A percentile compares a stretch with the other conserved stretches of the same genome.
These are phyloP conservation scores for Vombatus ursinus DNA, from an alignment of 2,113 vertebrate species.

Conservation along the genomic window DNA sequence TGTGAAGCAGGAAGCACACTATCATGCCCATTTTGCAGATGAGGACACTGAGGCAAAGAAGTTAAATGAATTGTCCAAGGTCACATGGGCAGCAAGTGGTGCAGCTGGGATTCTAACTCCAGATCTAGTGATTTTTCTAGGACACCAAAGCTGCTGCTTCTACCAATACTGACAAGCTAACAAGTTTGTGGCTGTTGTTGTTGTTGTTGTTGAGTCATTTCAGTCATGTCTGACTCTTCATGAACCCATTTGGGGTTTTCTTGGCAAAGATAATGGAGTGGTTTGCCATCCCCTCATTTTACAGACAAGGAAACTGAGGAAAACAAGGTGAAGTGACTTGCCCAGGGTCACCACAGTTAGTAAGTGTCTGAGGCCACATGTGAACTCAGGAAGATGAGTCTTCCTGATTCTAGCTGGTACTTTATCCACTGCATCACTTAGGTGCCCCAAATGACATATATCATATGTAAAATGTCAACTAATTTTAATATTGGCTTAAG, in stretches of 20 bases:
- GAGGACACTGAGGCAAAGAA: background rate
- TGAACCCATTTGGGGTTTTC: background rate
- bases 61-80: background rate
- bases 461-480: background rate
- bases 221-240: background rate
- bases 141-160: background rate
- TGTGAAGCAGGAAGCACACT: too few relatives aligned
- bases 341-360: background rate
- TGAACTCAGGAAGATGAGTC: too few relatives aligned
- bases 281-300: background rate
- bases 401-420: too few relatives aligned
- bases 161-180: background rate
- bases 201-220: background rate
- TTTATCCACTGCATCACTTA: too few relatives aligned
- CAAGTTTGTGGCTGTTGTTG: too few relatives aligned
- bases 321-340: background rate
- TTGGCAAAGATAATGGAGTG: background rate
- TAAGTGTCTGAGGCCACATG: too few relatives aligned
- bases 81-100: background rate
- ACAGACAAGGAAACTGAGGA: background rate
- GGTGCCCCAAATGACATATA: background rate
- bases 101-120: background rate
- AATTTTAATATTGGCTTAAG: background rate
- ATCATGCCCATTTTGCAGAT: too few relatives aligned
- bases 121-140: background rate